Evolutionary conservation across 2,888 invertebrate genomes (phyloP).

Genomic region (Loripinus fragilis): DNA sequence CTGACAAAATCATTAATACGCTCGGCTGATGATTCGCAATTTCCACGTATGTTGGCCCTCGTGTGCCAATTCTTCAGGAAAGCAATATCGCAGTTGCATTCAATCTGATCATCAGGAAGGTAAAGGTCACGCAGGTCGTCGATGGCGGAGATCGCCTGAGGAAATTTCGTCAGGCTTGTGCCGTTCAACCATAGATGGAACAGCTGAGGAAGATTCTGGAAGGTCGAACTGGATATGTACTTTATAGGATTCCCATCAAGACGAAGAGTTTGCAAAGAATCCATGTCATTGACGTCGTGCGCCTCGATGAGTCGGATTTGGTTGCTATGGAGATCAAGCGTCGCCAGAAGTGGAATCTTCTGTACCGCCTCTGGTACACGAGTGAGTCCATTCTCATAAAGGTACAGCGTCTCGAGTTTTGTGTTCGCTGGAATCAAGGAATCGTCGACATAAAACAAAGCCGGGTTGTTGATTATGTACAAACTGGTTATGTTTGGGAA

Average conservation of each 20-base stretch:
- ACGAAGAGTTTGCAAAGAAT: background rate
- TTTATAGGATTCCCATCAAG: background rate
- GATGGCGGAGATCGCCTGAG: background rate
- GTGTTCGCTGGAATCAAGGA: background rate
- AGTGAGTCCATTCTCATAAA: background rate
- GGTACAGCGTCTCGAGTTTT: background rate
- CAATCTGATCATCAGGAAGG: background rate
- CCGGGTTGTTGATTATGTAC: background rate
- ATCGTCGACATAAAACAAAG: background rate
- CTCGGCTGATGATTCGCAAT: background rate
- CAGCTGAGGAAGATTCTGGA: background rate
- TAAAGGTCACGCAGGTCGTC: background rate
- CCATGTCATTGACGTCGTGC: background rate
- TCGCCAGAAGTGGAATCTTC: background rate
- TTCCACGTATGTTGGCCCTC: background rate
- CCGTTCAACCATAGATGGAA: background rate
- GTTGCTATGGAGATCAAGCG: background rate
- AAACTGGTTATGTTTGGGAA: background rate
- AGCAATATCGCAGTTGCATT: background rate
- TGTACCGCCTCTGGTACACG: background rate
- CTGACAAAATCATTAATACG: background rate
- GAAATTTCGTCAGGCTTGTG: background rate
- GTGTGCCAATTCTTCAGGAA: background rate
- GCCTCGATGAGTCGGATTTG: background rate
- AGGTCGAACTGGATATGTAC: background rate